Evolutionary conservation across 2,113 vertebrate genomes (phyloP).

Genomic region (Ameiurus melas): DNA sequence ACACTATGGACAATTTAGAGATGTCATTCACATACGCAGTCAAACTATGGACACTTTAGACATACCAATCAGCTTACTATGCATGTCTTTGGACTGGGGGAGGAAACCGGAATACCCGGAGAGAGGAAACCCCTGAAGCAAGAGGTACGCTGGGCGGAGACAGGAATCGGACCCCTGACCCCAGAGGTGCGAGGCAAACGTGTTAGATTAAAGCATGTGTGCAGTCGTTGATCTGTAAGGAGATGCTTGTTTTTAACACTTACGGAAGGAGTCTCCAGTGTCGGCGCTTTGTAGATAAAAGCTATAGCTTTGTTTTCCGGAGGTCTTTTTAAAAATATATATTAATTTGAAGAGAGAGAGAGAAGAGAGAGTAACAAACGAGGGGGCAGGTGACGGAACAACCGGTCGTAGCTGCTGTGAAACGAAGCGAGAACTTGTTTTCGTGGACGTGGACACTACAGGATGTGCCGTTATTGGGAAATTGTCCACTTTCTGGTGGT

Average conservation of each 20-base stretch:
- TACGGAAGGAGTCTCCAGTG: neutral
- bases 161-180: no score
- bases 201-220: neutral
- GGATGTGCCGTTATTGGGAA: neutral
- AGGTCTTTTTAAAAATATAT: neutral
- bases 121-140: no score
- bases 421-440: neutral
- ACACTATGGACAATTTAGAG: no score
- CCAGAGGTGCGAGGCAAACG: no score
- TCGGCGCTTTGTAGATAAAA: neutral
- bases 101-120: no score
- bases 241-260: neutral
- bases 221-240: conserved; percentile 33
- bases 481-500: neutral
- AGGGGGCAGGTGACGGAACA: neutral
- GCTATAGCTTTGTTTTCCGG: no score
- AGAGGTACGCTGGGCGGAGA: no score
- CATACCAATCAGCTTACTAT: no score
- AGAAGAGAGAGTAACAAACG: neutral
- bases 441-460: neutral
- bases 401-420: neutral
- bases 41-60: no score
- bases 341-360: neutral
- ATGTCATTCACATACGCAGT: no score
- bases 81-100: no score